Conservation (phyloP, 2,797 vertebrate genomes). For the Taeniopygia guttata region DNA sequence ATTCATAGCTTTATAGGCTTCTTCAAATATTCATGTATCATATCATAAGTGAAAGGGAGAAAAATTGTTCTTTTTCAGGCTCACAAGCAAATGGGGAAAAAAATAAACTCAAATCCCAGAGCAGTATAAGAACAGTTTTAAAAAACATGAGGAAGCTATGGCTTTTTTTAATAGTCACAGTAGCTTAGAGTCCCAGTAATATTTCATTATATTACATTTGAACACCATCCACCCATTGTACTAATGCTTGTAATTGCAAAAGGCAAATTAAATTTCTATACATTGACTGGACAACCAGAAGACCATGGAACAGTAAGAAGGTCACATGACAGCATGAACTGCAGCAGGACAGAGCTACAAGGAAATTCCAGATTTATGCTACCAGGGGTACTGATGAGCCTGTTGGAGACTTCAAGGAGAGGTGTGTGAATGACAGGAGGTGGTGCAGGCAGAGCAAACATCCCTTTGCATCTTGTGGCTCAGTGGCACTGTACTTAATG, state of each 20-base stretch:
- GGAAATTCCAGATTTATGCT: neutral
- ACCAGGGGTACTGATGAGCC: neutral
- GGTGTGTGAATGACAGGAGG: neutral
- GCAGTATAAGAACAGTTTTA: slow-evolving; percentile 37
- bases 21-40: slow-evolving; percentile 67
- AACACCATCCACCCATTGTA: slow-evolving; percentile 3
- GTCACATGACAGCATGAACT: neutral
- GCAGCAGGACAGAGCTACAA: neutral
- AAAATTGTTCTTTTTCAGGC: slow-evolving; percentile 56
- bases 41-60: slow-evolving; percentile 65
- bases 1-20: slow-evolving; percentile 60
- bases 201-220: slow-evolving; percentile 23
- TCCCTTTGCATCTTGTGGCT: neutral
- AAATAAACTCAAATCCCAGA: slow-evolving; percentile 57
- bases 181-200: neutral
- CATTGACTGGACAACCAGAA: neutral
- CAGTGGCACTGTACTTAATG: neutral
- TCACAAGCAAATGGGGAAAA: slow-evolving; percentile 44
- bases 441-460: neutral
- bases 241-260: slow-evolving; percentile 44
- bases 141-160: slow-evolving; percentile 6
- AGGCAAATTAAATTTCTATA: slow-evolving; percentile 26
- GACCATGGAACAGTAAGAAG: neutral
- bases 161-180: slow-evolving; percentile 46
- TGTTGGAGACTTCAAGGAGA: neutral